Percentiles rank a stretch among this genome's conserved stretches.
These are phyloP conservation scores for Megalonaias nervosa DNA, from an alignment of 1,140 invertebrate genomes.

Conservation along the genomic window DNA sequence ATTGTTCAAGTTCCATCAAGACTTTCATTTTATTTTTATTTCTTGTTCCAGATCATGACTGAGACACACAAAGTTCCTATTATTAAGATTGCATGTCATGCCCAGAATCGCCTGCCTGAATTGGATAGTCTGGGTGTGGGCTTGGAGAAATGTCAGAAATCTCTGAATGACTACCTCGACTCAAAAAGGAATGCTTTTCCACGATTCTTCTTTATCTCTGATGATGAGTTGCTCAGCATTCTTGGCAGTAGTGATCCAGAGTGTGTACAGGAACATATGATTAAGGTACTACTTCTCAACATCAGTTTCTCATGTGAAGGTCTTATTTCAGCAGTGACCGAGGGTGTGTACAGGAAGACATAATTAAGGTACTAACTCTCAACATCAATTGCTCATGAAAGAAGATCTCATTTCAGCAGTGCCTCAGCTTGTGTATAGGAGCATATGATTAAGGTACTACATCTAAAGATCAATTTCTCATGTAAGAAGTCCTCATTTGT, in stretches of 20 bases:
- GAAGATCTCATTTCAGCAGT: constrained; percentile 73
- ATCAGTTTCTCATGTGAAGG: no score
- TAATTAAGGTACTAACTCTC: constrained; percentile 82
- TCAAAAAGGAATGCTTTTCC: constrained; percentile 89
- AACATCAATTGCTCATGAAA: no score
- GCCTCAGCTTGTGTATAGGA: constrained; percentile 86
- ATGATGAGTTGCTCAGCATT: constrained; percentile 91
- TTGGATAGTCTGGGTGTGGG: constrained; percentile 82
- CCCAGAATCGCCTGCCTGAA: constrained; percentile 81
- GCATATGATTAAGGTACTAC: constrained; percentile 89
- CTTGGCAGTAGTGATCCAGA: constrained; percentile 86
- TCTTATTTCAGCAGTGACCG: constrained; percentile 78
- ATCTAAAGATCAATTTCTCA: no score
- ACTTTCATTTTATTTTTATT: constrained; percentile 10
- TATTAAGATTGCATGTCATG: constrained; percentile 83
- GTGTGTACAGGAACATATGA: constrained; percentile 91
- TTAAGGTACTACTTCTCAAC: constrained; percentile 78
- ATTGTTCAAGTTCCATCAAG: no score
- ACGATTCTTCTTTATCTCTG: constrained; percentile 93
- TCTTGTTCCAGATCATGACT: constrained; percentile 81
- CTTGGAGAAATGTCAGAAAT: constrained; percentile 91
- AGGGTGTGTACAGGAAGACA: constrained; percentile 88
- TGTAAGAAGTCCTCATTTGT: no score
- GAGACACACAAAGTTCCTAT: constrained; percentile 84
- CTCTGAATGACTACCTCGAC: constrained; percentile 90